Evolutionary conservation across 2,113 vertebrate genomes (phyloP).

Genomic region (Grus americana): DNA sequence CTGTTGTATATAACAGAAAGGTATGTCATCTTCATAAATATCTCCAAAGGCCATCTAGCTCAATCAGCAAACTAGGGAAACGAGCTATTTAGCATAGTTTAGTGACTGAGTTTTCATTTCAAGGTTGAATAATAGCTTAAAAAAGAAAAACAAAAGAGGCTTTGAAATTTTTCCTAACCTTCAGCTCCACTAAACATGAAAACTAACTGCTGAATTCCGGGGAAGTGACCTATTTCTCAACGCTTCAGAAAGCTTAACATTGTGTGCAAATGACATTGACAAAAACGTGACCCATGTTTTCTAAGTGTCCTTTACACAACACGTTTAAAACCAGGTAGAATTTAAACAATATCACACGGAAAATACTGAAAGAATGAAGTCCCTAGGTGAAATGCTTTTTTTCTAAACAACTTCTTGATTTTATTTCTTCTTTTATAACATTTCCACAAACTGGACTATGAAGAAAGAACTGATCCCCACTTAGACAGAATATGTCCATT

Average conservation of each 20-base stretch:
- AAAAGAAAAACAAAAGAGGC: constrained; percentile 36
- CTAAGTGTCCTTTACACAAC: background rate
- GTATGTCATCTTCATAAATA: background rate
- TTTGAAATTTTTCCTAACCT: constrained; percentile 14
- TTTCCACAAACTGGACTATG: background rate
- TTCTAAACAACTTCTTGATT: background rate
- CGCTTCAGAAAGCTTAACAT: constrained; percentile 9
- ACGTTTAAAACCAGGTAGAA: background rate
- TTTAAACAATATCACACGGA: background rate
- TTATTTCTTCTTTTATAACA: background rate
- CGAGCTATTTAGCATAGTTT: constrained; percentile 19
- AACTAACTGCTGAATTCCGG: background rate
- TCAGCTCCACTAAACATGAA: constrained; percentile 15
- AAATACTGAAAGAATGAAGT: background rate
- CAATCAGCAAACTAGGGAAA: constrained; percentile 1
- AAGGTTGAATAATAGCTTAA: constrained; percentile 29
- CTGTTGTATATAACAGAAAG: background rate
- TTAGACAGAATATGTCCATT: background rate
- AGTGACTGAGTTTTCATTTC: constrained; percentile 31
- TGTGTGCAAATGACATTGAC: background rate
- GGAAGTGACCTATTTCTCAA: constrained; percentile 19
- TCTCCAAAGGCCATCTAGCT: constrained; percentile 14
- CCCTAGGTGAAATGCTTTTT: background rate
- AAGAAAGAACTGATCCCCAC: background rate
- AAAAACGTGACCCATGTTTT: background rate